Base-by-base conservation (phyloP, 1,140 invertebrate species). In the Sycophaga agraensis region DNA sequence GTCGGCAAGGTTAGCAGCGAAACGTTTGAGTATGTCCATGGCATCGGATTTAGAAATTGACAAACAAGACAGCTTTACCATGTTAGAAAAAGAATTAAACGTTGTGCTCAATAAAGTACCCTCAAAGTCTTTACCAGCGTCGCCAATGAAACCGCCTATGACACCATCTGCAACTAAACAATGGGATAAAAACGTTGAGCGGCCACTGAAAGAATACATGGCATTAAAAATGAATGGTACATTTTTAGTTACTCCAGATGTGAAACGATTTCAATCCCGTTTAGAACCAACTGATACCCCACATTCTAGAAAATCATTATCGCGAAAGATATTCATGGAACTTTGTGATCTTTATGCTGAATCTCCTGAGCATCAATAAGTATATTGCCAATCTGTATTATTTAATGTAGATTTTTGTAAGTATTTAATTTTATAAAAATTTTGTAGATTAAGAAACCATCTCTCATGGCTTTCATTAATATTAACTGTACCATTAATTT, bases 241-340 rank as follows among this genome's bases (percentile, higher is more conserved):
- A 9, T 71, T 72, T 45, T 58, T 74, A 22, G 26, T 66, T 21
- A 74, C 73, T 17, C 73, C 73, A 7, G 68, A 71, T 34, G 42
- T 63, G 11, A 70, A 67, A 21, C 64, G 57, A 42, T 64, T 69
- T 28, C 65, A 45, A 37, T 61, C 46, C 17, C 19, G 34, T 14
- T 53, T 26, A 22, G 59, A 34, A 37, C 14, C 22, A 7, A 31
- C 28, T 26, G 59, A 66, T 40, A 55, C 57, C 14, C 55, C 53
- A 12, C 35, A 26, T 43, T 24, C 64, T 17, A 37, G 62, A 50
- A 55, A 64, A 54, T 64, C 54, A 3, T 24, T 70, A 19, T 72
- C 70, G 2, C 60, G 64, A n/a, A 70, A 68, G 48, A 14, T 74
- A 35, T 59, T 73, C 7, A 51, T 45, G 6, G 66, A 71, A 24